Evolutionary conservation across 2,797 vertebrate genomes (phyloP).

Genomic region (Anabacerthia variegaticeps): DNA sequence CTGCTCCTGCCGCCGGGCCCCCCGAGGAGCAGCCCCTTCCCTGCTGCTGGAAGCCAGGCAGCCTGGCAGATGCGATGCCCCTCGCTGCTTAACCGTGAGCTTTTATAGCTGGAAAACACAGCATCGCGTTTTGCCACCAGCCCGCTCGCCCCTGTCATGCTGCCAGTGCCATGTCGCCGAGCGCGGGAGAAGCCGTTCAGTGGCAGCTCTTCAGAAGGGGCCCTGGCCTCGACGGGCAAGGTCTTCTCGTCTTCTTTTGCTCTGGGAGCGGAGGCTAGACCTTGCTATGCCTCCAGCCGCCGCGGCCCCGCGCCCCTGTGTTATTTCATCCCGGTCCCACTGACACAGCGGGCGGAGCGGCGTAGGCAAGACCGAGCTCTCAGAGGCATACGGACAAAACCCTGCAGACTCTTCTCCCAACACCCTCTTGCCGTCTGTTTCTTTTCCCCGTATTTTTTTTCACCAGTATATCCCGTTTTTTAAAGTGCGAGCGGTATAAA

Average conservation of each 20-base stretch:
- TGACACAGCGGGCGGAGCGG: background rate
- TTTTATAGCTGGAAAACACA: background rate
- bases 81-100: background rate
- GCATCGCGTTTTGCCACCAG: background rate
- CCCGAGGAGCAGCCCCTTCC: background rate
- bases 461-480: background rate
- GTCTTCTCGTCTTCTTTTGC: background rate
- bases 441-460: background rate
- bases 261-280: background rate
- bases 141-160: background rate
- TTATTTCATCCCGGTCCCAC: background rate
- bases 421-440: fast-evolving
- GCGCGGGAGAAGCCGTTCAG: fast-evolving
- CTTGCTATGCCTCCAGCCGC: background rate
- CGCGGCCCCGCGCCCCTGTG: fast-evolving
- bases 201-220: background rate
- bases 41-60: background rate
- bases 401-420: background rate
- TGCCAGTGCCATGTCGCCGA: fast-evolving
- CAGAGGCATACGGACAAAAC: background rate
- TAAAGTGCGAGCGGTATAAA: background rate
- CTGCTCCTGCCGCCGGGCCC: background rate
- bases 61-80: background rate
- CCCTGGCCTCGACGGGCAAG: fast-evolving
- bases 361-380: background rate